phyloP scores from a whole-genome alignment of 2,113 vertebrate genomes.

The Ivindomyrus marchei region DNA sequence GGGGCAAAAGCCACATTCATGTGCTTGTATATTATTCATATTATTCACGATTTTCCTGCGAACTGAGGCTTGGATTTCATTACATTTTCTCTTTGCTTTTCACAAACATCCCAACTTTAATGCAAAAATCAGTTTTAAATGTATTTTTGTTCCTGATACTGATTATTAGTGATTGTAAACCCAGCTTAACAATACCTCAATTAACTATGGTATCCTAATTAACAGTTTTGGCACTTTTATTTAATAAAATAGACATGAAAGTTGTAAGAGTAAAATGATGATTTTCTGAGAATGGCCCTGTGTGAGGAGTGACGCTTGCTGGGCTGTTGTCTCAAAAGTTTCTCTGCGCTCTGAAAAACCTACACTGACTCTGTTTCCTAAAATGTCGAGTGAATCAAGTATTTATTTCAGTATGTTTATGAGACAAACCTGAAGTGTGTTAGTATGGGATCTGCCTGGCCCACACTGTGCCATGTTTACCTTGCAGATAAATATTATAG shows the following conservation, averaged over 20 bases:
- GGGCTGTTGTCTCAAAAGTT: not conserved
- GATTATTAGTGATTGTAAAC: not conserved
- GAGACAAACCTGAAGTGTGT: not conserved
- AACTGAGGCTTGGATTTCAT: not conserved
- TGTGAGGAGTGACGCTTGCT: not conserved
- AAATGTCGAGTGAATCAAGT: not conserved
- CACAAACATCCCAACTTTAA: not conserved
- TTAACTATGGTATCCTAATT: not conserved
- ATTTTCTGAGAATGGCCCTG: not conserved
- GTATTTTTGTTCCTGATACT: not conserved
- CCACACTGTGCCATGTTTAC: constrained; percentile 14
- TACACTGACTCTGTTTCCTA: not conserved
- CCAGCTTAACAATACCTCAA: not conserved
- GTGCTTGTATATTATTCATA: not conserved
- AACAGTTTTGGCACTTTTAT: not conserved
- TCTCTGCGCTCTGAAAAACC: not conserved
- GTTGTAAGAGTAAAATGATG: not conserved
- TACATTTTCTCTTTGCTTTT: not conserved
- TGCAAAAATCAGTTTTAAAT: not conserved
- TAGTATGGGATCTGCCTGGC: constrained; percentile 26
- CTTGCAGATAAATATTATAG: constrained; percentile 47
- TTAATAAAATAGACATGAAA: not conserved
- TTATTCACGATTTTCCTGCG: not conserved
- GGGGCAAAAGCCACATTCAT: not conserved
- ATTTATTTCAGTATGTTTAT: not conserved